A percentile compares a stretch with the other conserved stretches of the same genome.
Conservation (phyloP, 1,140 invertebrate genomes). For the Ganaspis sp. region DNA sequence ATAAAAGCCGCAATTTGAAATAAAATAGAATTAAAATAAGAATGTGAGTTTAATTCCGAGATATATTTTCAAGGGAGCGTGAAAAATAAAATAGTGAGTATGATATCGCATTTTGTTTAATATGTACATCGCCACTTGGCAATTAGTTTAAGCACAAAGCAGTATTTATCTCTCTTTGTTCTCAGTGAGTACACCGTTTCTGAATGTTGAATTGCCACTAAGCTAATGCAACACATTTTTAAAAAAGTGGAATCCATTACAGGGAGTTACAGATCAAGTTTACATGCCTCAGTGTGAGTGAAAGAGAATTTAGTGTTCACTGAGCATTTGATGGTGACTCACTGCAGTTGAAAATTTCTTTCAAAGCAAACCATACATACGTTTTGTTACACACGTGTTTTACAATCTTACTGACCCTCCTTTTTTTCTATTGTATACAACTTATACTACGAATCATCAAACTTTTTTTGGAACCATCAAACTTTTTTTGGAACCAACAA, state of each 20-base stretch:
- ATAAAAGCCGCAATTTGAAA: no score
- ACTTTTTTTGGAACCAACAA: no score
- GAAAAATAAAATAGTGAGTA: not conserved
- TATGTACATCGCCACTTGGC: constrained; percentile 58
- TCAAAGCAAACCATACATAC: not conserved
- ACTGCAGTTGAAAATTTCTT: not conserved
- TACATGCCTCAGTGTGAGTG: not conserved
- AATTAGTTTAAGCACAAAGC: constrained; percentile 66
- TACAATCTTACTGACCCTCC: not conserved
- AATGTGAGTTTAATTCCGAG: not conserved
- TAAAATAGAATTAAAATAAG: not conserved
- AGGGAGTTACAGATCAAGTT: constrained; percentile 13
- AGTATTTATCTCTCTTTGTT: constrained; percentile 67
- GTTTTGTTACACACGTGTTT: not conserved
- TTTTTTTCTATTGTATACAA: not conserved
- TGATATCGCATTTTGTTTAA: not conserved
- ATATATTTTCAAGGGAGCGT: constrained; percentile 14
- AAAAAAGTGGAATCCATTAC: constrained; percentile 22
- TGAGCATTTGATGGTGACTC: not conserved
- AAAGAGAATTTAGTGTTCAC: constrained; percentile 7
- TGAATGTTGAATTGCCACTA: constrained; percentile 46
- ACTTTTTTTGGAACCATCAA: no score
- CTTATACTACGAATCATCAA: no score
- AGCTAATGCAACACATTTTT: constrained; percentile 33
- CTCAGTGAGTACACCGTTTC: constrained; percentile 51